These are phyloP conservation scores for Equus przewalskii DNA, from an alignment of 2,113 vertebrate species.

Conservation along the genomic window DNA sequence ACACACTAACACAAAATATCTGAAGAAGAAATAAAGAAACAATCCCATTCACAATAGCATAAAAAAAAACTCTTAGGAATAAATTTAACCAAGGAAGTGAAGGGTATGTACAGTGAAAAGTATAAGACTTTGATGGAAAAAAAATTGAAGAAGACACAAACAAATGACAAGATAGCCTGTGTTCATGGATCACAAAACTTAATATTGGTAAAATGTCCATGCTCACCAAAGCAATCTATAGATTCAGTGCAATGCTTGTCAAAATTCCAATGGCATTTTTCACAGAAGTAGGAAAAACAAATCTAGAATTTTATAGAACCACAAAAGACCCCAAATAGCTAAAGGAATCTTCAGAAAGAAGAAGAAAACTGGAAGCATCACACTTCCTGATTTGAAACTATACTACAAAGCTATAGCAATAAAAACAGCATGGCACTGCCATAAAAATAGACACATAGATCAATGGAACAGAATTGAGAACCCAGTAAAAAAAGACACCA, in stretches of 20 bases:
- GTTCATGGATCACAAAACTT: neutral
- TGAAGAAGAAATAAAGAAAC: neutral
- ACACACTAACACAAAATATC: neutral
- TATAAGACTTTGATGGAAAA: neutral
- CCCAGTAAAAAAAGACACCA: neutral
- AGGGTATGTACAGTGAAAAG: neutral
- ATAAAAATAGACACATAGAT: too few relatives aligned
- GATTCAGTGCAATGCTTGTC: neutral
- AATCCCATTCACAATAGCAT: neutral
- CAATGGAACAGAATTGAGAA: too few relatives aligned
- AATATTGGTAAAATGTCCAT: neutral
- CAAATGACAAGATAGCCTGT: neutral
- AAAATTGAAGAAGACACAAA: neutral
- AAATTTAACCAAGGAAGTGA: too few relatives aligned
- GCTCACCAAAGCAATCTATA: neutral
- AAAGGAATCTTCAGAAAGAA: neutral
- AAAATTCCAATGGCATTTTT: neutral
- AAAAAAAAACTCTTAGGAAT: neutral
- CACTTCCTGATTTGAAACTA: neutral
- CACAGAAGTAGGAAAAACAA: neutral
- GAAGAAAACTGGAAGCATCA: neutral
- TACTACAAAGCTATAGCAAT: neutral
- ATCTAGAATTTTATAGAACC: neutral
- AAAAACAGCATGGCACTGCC: neutral
- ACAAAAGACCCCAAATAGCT: neutral